Conservation (phyloP, 2,888 invertebrate species). For the Agrotis clavis region DNA sequence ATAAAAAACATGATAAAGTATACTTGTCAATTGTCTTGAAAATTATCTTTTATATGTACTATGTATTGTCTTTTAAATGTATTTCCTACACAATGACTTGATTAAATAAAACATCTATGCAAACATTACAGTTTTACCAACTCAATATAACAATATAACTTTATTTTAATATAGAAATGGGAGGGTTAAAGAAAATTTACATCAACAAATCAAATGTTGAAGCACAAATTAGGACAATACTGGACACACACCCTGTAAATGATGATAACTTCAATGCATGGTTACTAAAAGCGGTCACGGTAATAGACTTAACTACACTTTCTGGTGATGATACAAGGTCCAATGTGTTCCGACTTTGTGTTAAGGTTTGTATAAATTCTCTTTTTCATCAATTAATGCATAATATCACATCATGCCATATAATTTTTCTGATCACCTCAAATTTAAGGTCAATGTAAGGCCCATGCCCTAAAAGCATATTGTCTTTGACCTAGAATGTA, state of each 20-base stretch:
- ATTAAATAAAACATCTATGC: too few relatives aligned
- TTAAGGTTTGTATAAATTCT: conserved; percentile 91
- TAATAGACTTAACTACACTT: conserved; percentile 98
- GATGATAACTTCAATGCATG: conserved; percentile 92
- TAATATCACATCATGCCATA: not conserved
- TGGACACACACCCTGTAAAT: conserved; percentile 77
- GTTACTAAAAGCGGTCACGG: conserved; percentile 95
- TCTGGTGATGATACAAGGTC: conserved; percentile 95
- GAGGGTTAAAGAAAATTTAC: conserved; percentile 72
- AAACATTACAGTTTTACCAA: not conserved
- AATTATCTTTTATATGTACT: too few relatives aligned
- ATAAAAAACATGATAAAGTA: too few relatives aligned
- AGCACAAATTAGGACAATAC: conserved; percentile 76
- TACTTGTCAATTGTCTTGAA: too few relatives aligned
- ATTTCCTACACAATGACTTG: too few relatives aligned
- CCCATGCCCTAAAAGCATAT: too few relatives aligned
- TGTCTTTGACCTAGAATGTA: too few relatives aligned
- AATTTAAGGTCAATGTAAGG: too few relatives aligned
- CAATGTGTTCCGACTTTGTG: conserved; percentile 95
- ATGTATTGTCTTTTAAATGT: too few relatives aligned
- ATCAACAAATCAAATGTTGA: conserved; percentile 81
- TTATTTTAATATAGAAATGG: conserved; percentile 68
- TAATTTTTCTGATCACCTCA: too few relatives aligned
- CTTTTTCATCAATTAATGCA: not conserved
- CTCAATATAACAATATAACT: not conserved